Evolutionary conservation across 2,888 invertebrate genomes (phyloP).

Genomic region (Andrena chrysosceles): DNA sequence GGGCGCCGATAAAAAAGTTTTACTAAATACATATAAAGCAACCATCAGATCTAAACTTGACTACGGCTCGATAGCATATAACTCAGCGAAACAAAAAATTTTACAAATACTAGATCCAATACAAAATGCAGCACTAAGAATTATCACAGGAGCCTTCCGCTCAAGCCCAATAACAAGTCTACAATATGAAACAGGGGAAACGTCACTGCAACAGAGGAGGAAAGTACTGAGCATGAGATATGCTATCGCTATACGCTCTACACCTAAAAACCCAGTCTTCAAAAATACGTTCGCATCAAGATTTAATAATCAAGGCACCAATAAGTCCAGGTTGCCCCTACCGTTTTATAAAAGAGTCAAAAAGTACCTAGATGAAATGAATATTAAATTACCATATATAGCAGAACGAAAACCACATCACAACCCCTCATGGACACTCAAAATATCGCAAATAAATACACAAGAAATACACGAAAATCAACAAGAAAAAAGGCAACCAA

Average conservation of each 20-base stretch:
- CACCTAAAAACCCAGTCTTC: not conserved
- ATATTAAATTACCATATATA: not conserved
- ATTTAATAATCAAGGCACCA: not conserved
- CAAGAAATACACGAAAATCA: not conserved
- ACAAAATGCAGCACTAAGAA: constrained; percentile 15
- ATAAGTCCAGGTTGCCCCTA: not conserved
- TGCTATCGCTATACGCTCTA: not conserved
- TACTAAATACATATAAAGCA: constrained; percentile 1
- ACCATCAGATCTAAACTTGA: constrained; percentile 6
- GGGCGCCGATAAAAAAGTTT: not conserved
- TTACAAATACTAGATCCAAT: constrained; percentile 3
- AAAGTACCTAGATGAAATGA: not conserved
- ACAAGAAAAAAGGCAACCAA: not conserved
- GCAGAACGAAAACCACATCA: not conserved
- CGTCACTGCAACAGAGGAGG: not conserved
- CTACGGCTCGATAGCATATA: constrained; percentile 6
- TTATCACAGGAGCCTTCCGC: not conserved
- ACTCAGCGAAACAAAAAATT: not conserved
- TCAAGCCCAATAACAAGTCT: constrained; percentile 3
- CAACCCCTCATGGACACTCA: not conserved
- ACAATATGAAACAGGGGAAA: not conserved
- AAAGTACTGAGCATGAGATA: not conserved
- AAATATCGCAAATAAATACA: not conserved
- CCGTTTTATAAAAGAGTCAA: not conserved
- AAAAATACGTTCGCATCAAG: not conserved